Percentiles rank a stretch among this genome's conserved stretches.
Conservation (phyloP, 2,797 vertebrate genomes). For the Channa striata region DNA sequence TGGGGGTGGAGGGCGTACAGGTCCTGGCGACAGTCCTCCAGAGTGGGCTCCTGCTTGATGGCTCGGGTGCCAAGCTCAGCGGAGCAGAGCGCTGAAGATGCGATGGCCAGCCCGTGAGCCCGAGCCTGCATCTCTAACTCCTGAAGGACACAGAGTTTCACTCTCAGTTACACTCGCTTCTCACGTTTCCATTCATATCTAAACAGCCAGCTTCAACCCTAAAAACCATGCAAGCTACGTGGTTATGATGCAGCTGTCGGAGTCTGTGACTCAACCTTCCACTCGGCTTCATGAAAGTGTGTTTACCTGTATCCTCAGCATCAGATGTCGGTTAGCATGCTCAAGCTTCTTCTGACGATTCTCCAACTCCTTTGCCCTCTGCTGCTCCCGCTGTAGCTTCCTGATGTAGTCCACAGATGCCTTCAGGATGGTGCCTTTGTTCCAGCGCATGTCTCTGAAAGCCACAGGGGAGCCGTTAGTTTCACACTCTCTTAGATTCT, state of each 20-base stretch:
- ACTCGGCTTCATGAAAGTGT: background rate
- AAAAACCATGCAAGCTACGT: too few relatives aligned
- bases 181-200: background rate
- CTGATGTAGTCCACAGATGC: conserved; percentile 98
- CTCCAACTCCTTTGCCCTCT: conserved; percentile 94
- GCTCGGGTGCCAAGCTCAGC: conserved; percentile 85
- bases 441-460: conserved; percentile 97
- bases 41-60: conserved; percentile 90
- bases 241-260: too few relatives aligned
- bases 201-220: background rate
- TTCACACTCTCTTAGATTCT: background rate
- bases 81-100: conserved; percentile 89
- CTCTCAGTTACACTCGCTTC: too few relatives aligned
- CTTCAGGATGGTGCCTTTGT: conserved; percentile 98
- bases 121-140: conserved; percentile 98
- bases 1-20: conserved; percentile 78
- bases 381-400: conserved; percentile 95
- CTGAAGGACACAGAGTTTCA: conserved; percentile 68
- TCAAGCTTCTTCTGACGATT: conserved; percentile 96
- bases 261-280: background rate
- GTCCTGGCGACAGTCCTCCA: conserved; percentile 91
- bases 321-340: conserved; percentile 93
- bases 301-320: conserved; percentile 95
- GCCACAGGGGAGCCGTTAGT: conserved; percentile 15
- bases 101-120: conserved; percentile 91